Base-by-base conservation (phyloP, 2,797 vertebrate genomes). In the Schizopygopsis malacanthus region DNA sequence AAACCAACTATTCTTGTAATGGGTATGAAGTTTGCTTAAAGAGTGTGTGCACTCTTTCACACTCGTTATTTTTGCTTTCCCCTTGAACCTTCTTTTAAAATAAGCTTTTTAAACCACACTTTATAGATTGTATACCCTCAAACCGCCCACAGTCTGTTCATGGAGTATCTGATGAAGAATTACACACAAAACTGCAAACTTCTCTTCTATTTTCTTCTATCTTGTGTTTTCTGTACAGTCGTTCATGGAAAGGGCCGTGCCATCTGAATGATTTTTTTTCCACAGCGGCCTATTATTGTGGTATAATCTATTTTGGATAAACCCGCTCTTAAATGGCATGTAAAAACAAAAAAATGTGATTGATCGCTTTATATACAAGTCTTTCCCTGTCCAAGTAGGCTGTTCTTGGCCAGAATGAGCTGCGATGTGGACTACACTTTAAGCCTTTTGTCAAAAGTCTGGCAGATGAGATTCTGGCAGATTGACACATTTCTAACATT, bases 1-100 rank as follows among this genome's bases (percentile, higher is more conserved):
- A 75, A 85, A 85, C 84, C 84, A 75, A 81, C 56, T 85, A 81
- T 75, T 85, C 79, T 81, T 75, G 65, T 67, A 75, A 81, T 81
- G 78, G 78, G 65, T 85, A 75, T 65, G 33, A 79, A 67, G 70
- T 75, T 85, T 85, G 70, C 45, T 85, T 85, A 81, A 85, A 85
- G 56, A 69, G 7, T 33, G 18, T 4, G 39, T 52, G 10, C 75
- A 25, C 12, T 76, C 50, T 79, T 79, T 61, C 41, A 63, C 67
- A 12, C 65, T 85, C 33, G 2, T 41, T 50, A 3, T 28, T 75
- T 77, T 43, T 47, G n/a, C 25, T 63, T 56, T 61, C 70, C n/a
- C 11, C 59, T 70, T 83, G 25, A 71, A 28, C 41, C 25, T 61
- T 73, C 18, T 47, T 63, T 61, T 52, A 69, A 69, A 81, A 54